These are phyloP conservation scores for Bufo bufo DNA, from an alignment of 2,113 vertebrate species.

Conservation along the genomic window DNA sequence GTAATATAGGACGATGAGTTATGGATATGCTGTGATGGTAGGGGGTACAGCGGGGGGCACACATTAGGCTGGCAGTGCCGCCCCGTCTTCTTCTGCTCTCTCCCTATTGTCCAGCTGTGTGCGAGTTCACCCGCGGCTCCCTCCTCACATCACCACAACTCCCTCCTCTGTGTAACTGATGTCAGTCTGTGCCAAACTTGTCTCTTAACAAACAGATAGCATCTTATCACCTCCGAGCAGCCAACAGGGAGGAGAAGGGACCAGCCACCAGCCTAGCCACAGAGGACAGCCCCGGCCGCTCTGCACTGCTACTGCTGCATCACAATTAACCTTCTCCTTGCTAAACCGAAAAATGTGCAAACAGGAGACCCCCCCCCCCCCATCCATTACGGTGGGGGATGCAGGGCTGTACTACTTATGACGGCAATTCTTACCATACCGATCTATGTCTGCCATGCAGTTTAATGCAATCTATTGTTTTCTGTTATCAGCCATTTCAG, in stretches of 20 bases:
- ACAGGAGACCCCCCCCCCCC: not conserved
- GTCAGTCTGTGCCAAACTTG: constrained; percentile 55
- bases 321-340: constrained; percentile 36
- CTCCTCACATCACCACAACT: constrained; percentile 22
- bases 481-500: not conserved
- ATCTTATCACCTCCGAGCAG: constrained; percentile 53
- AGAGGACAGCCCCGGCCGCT: constrained; percentile 26
- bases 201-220: constrained; percentile 48
- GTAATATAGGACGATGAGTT: not conserved
- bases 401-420: too few relatives aligned
- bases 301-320: not conserved
- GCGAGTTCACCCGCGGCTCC: constrained; percentile 14
- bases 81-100: not conserved
- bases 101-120: not conserved
- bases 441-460: not conserved
- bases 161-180: constrained; percentile 52
- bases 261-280: constrained; percentile 28
- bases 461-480: not conserved
- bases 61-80: too few relatives aligned
- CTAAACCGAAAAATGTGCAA: not conserved
- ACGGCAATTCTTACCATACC: too few relatives aligned
- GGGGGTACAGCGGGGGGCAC: too few relatives aligned
- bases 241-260: constrained; percentile 29
- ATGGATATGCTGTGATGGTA: not conserved
- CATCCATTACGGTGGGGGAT: not conserved